Evolutionary conservation across 35 echinoderm and acorn worm species (phyloP), one percentile per base, ranked within the genome.

Genomic region (Ophioderma brevispina): DNA sequence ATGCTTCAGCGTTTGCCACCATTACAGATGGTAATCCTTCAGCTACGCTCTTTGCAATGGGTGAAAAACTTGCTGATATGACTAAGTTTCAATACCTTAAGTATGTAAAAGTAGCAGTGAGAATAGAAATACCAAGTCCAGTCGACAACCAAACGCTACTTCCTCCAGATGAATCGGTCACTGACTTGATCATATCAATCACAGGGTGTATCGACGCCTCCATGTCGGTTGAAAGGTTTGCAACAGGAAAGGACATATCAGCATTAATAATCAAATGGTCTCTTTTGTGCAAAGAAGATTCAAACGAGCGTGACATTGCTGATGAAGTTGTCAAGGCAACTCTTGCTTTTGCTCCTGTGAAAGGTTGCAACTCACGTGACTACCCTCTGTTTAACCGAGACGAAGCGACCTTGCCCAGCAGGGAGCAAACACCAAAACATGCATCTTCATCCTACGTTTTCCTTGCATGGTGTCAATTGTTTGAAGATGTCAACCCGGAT

Each of bases 1-100:
- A 86, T 76, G 56, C 84, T 0, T 86, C 84, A n/a, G 84, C 84
- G 33, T 86, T 86, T 86, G 84, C 84, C n/a, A 76, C 84, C 1
- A 55, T 76, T 30, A 86, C 35, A 4, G 84, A 86, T 28, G 84
- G 84, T 5, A 86, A 86, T 46, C 84, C 84, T 21, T 1, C 84
- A 5, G 84, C 84, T 39, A 86, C 84, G 18, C 84, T 86, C 84
- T 86, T 17, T 76, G 84, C 56, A 1, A 86, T 86, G 84, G 84
- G 41, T 23, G 84, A 86, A 37, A 86, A 86, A 86, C 59, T 86
- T 13, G 34, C 64, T 86, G 56, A 86, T 23, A 86, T 86, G 84
- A 31, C 76, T 30, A 86, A 76, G 21, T 86, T 14, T 46, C 84
- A 86, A 76, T 75, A 86, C 38, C 63, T 86, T 0, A 86, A 86